Base-by-base conservation (phyloP, 2,113 vertebrate species). In the Ceyx margarethae region DNA sequence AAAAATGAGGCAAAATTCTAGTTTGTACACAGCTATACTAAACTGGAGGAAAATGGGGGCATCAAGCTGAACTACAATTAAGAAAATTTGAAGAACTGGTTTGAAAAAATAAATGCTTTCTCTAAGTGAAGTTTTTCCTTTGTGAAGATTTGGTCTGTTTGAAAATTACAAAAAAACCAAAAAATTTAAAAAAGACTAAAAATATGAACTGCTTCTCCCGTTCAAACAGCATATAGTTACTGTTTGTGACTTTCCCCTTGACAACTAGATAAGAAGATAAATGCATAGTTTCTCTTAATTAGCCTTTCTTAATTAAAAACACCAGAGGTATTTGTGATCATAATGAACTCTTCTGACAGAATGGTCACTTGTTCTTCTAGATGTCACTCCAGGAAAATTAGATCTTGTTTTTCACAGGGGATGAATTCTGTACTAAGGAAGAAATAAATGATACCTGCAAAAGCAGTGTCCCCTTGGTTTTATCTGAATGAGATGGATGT, bases 271-370 rank as follows among this genome's bases (percentile, higher is more conserved):
- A 98, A 97, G 97, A 97, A 98, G 97, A 98, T 98, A 98, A 97
- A 98, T 97, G 97, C 93, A 66, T 97, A 97, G 97, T 97, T 98
- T 98, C 97, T 99, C 97, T 98, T 99, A 98, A 99, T 99, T 99
- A 99, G 98, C 98, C 98, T 98, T 98, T 96, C 98, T 98, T 99
- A 99, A 99, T 99, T 99, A 98, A 98, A 99, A 98, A 96, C 98
- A 98, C 97, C 98, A 96, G 98, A 98, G 95, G 97, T 98, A 98
- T 98, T 96, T 98, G 98, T 98, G 98, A 97, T 97, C 97, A 98
- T 98, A 99, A 99, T 99, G 98, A 99, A 99, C 98, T 98, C 98
- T 98, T 98, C 98, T 98, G 98, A 98, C 97, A 98, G 96, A 95
- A 97, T 97, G 97, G 98, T 98, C 98, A 98, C 97, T 98, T 98